Evolutionary conservation across 2,113 vertebrate species (phyloP).

Genomic region (Centropus bengalensis): DNA sequence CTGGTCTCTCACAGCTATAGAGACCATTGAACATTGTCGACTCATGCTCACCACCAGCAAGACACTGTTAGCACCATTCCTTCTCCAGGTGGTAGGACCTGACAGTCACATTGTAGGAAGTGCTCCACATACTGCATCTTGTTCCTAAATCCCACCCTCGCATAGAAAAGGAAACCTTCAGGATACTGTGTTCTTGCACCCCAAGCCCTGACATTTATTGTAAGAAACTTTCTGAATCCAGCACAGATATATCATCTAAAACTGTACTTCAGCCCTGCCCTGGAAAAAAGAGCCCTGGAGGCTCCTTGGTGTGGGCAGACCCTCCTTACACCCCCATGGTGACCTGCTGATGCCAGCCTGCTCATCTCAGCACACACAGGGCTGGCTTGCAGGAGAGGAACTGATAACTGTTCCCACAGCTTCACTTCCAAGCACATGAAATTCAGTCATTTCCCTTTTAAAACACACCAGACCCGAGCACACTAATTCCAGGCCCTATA

Average conservation of each 20-base stretch:
- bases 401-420: rapidly evolving
- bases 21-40: not conserved
- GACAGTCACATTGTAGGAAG: not conserved
- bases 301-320: rapidly evolving
- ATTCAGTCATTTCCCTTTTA: not conserved
- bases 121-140: rapidly evolving
- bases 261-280: rapidly evolving
- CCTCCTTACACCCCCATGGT: too few species aligned
- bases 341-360: not conserved
- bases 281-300: not conserved
- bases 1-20: not conserved
- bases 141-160: not conserved
- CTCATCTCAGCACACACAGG: not conserved
- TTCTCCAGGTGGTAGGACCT: not conserved
- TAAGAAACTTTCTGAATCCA: not conserved
- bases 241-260: not conserved
- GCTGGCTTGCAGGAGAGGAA: not conserved
- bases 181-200: not conserved
- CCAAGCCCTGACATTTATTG: not conserved
- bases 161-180: not conserved
- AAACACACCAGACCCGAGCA: not conserved
- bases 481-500: not conserved
- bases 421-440: not conserved
- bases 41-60: not conserved
- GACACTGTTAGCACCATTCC: not conserved